A percentile compares a stretch with the other conserved stretches of the same genome.
Evolutionary conservation across 1,140 invertebrate genomes (phyloP).

Genomic region (Sitobion miscanthi): DNA sequence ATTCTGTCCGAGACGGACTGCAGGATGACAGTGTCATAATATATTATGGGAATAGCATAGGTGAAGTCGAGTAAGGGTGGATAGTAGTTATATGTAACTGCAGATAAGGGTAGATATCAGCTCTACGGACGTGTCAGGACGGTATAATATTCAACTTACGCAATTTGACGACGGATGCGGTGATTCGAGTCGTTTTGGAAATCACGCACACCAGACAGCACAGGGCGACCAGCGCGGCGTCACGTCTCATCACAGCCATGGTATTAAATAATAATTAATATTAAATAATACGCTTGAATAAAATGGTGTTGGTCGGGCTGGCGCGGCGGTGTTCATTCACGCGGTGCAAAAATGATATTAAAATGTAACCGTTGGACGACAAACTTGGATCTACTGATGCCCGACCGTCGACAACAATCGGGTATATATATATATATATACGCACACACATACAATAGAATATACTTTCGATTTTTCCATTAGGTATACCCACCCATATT

Average conservation of each 20-base stretch:
- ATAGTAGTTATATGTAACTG: not conserved
- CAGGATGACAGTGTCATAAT: too few relatives aligned
- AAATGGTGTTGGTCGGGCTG: too few relatives aligned
- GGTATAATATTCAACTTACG: not conserved
- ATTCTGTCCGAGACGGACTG: not conserved
- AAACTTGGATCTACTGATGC: constrained; percentile 6
- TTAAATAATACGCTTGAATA: too few relatives aligned
- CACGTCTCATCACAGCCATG: not conserved
- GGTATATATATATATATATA: not conserved
- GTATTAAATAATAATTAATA: too few relatives aligned
- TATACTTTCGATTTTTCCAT: constrained; percentile 19
- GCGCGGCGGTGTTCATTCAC: not conserved
- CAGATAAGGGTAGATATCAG: too few relatives aligned
- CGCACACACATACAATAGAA: not conserved
- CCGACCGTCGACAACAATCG: not conserved
- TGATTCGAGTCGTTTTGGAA: not conserved
- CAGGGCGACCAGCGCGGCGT: not conserved
- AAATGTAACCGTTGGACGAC: not conserved
- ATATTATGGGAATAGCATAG: not conserved
- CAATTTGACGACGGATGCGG: not conserved
- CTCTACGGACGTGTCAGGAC: not conserved
- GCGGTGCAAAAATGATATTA: not conserved
- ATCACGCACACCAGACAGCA: not conserved
- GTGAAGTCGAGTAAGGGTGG: not conserved
- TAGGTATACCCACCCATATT: not conserved